phyloP scores from a whole-genome alignment of 2,888 invertebrate genomes.

The Zygothrica quintamaculata region DNA sequence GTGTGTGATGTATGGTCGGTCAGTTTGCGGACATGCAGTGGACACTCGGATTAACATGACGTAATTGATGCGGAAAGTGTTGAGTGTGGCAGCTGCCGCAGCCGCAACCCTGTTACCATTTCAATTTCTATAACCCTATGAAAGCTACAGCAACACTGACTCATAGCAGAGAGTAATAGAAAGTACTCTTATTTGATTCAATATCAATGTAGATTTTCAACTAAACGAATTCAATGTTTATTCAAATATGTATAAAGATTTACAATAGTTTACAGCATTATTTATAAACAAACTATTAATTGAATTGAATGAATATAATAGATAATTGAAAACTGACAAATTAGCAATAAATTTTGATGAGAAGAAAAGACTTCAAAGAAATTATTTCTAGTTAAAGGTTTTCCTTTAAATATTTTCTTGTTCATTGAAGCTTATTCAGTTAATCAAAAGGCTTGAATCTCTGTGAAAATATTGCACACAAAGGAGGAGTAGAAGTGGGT shows the following conservation, averaged over 20 bases:
- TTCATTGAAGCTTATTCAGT: constrained; percentile 28
- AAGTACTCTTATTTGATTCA: no score
- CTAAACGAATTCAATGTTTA: no score
- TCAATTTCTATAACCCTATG: background rate
- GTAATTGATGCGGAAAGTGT: constrained; percentile 81
- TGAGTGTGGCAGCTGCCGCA: constrained; percentile 77
- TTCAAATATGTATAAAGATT: no score
- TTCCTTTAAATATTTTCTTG: constrained; percentile 38
- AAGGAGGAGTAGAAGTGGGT: background rate
- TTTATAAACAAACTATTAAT: no score
- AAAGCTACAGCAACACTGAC: constrained; percentile 2
- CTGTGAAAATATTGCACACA: background rate
- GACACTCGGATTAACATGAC: constrained; percentile 82
- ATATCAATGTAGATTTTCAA: no score
- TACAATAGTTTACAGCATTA: no score
- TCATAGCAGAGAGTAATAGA: constrained; percentile 4
- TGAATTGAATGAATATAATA: no score
- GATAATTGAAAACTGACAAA: no score
- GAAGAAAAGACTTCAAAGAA: no score
- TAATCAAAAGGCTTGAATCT: constrained; percentile 3
- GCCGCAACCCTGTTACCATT: background rate
- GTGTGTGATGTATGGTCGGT: constrained; percentile 83
- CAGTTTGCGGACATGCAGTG: constrained; percentile 83
- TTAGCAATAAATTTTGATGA: no score
- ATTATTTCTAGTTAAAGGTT: no score